phyloP scores from a whole-genome alignment of 1,140 invertebrate genomes.

The Agrilus planipennis region DNA sequence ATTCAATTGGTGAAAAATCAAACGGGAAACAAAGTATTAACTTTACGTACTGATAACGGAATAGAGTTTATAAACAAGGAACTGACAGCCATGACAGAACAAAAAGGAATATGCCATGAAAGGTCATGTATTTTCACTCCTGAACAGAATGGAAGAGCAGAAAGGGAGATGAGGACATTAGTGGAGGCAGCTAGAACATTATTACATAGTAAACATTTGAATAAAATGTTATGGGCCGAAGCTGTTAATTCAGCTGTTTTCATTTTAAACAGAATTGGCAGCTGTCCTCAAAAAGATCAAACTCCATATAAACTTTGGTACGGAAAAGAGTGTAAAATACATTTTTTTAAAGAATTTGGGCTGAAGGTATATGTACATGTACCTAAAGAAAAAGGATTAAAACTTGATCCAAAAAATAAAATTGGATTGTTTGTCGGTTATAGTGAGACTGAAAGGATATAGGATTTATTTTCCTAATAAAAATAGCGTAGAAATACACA shows the following conservation, averaged over 20 bases:
- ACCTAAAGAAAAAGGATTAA: constrained; percentile 13
- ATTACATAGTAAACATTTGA: not conserved
- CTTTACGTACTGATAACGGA: constrained; percentile 21
- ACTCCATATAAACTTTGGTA: constrained; percentile 28
- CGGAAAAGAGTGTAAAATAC: constrained; percentile 17
- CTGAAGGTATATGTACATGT: constrained; percentile 18
- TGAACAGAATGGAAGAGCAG: constrained; percentile 34
- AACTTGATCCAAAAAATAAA: constrained; percentile 4
- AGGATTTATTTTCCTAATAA: constrained; percentile 12
- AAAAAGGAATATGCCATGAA: constrained; percentile 17
- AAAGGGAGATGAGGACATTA: constrained; percentile 33
- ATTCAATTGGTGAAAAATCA: constrained; percentile 19
- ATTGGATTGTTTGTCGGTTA: constrained; percentile 5
- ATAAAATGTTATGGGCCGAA: constrained; percentile 6
- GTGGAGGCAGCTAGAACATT: constrained; percentile 26
- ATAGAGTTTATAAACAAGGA: constrained; percentile 21
- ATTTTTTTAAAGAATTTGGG: constrained; percentile 26
- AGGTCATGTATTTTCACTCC: constrained; percentile 27
- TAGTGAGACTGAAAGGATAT: constrained; percentile 9
- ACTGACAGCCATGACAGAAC: constrained; percentile 18
- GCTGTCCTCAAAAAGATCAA: constrained; percentile 6
- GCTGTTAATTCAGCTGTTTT: not conserved
- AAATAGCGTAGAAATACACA: constrained; percentile 10
- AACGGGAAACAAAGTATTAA: constrained; percentile 22
- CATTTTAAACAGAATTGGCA: constrained; percentile 7